Evolutionary conservation across 2,797 vertebrate species (phyloP).

Genomic region (Sebastes paucispinis): DNA sequence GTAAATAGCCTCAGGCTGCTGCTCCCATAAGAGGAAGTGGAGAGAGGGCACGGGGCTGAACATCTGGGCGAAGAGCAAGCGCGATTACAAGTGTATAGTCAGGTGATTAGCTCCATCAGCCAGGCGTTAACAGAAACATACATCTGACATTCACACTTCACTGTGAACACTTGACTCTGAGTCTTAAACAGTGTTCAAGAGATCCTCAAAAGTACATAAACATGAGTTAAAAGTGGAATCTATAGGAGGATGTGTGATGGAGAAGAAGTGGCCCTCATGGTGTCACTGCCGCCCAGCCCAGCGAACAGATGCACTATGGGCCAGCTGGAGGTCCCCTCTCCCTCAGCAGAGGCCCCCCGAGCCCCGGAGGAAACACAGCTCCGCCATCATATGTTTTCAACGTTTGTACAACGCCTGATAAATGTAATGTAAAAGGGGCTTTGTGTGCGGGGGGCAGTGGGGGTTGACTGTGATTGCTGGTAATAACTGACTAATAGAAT

Average conservation of each 20-base stretch:
- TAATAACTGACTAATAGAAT: constrained; percentile 90
- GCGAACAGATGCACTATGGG: constrained; percentile 80
- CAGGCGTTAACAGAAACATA: constrained; percentile 53
- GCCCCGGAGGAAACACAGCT: constrained; percentile 78
- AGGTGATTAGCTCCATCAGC: constrained; percentile 64
- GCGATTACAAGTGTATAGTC: constrained; percentile 68
- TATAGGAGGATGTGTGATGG: constrained; percentile 43
- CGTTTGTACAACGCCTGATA: constrained; percentile 85
- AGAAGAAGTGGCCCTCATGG: constrained; percentile 74
- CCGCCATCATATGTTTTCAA: constrained; percentile 83
- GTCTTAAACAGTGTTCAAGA: constrained; percentile 30
- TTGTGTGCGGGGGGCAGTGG: constrained; percentile 73
- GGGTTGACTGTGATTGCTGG: constrained; percentile 85
- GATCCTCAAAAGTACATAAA: constrained; percentile 45
- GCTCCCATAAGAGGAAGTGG: constrained; percentile 84
- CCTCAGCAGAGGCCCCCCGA: constrained; percentile 64
- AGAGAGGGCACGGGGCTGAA: constrained; percentile 79
- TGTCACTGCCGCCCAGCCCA: constrained; percentile 67
- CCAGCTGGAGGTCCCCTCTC: constrained; percentile 77
- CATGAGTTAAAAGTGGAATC: constrained; percentile 18
- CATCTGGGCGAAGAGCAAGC: constrained; percentile 79
- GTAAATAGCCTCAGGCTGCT: constrained; percentile 94
- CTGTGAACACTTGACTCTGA: constrained; percentile 43
- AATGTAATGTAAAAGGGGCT: constrained; percentile 83
- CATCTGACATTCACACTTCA: constrained; percentile 55